Percentiles rank a stretch among this genome's conserved stretches.
phyloP scores from a whole-genome alignment of 2,113 vertebrate genomes.

The Glaucidium brasilianum region DNA sequence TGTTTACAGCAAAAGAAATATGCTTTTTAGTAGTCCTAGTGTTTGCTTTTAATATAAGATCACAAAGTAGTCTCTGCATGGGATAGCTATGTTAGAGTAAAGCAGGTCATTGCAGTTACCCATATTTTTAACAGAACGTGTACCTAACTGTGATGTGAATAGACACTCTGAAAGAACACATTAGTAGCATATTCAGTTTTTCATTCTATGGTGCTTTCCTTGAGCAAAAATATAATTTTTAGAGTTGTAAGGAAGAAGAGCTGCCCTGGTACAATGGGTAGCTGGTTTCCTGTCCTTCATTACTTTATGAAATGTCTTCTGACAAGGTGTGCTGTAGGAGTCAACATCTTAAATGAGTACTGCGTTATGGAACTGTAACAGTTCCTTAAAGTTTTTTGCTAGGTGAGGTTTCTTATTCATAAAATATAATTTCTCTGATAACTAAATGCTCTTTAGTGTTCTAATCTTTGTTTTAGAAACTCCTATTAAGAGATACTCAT shows the following conservation, averaged over 20 bases:
- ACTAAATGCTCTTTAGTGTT: not conserved
- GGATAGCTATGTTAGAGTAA: not conserved
- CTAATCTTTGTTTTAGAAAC: not conserved
- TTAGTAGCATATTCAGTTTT: not conserved
- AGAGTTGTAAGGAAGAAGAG: not conserved
- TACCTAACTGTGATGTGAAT: fast-evolving
- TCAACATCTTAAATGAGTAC: not conserved
- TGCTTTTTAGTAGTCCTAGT: not conserved
- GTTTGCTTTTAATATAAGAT: not conserved
- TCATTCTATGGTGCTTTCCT: not conserved
- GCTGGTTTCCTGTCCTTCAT: not conserved
- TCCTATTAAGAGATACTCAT: not conserved
- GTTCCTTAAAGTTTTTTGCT: not conserved
- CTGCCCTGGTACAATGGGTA: not conserved
- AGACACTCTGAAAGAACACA: not conserved
- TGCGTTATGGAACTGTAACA: not conserved
- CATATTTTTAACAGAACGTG: not conserved
- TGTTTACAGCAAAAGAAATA: not conserved
- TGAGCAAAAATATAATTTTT: not conserved
- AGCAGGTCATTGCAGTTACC: not conserved
- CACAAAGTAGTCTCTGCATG: not conserved
- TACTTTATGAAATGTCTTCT: not conserved
- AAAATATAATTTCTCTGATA: not conserved
- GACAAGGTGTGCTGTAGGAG: not conserved
- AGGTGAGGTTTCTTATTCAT: not conserved